These are phyloP conservation scores for Parapristionchus giblindavisi DNA, from an alignment of 2,888 invertebrate species.

Conservation along the genomic window DNA sequence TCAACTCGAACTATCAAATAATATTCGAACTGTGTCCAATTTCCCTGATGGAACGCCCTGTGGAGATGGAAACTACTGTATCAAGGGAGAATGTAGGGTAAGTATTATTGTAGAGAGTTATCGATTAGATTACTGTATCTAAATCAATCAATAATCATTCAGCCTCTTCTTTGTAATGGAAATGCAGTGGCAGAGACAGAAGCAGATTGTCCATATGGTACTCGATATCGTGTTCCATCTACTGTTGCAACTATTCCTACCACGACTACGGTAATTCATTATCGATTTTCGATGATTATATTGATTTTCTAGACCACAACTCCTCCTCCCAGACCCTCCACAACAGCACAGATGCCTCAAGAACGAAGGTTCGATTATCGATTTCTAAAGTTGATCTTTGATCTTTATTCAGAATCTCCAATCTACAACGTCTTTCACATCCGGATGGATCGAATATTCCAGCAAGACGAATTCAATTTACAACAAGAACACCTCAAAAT, in stretches of 20 bases:
- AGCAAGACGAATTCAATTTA: slow-evolving; percentile 6
- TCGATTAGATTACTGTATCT: neutral
- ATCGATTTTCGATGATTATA: neutral
- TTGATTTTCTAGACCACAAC: neutral
- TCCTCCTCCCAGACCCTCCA: neutral
- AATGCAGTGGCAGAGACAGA: slow-evolving; percentile 29
- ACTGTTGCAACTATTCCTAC: neutral
- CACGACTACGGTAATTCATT: neutral
- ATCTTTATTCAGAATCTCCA: slow-evolving; percentile 2
- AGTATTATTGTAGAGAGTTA: neutral
- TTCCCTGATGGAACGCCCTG: slow-evolving; percentile 68
- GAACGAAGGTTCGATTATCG: neutral
- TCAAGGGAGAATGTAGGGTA: slow-evolving; percentile 62
- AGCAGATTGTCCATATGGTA: slow-evolving; percentile 38
- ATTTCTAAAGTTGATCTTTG: neutral
- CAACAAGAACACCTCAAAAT: too few species aligned
- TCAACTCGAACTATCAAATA: slow-evolving; percentile 48
- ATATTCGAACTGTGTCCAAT: slow-evolving; percentile 61
- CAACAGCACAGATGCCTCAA: neutral
- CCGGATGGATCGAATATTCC: neutral
- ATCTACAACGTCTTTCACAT: slow-evolving; percentile 8
- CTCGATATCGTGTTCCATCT: slow-evolving; percentile 13
- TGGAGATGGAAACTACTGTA: slow-evolving; percentile 58
- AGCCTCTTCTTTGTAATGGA: slow-evolving; percentile 40
- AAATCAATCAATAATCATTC: neutral